Percentiles rank a stretch among this genome's conserved stretches.
These are phyloP conservation scores for Phania funesta DNA, from an alignment of 2,888 invertebrate genomes.

Conservation along the genomic window DNA sequence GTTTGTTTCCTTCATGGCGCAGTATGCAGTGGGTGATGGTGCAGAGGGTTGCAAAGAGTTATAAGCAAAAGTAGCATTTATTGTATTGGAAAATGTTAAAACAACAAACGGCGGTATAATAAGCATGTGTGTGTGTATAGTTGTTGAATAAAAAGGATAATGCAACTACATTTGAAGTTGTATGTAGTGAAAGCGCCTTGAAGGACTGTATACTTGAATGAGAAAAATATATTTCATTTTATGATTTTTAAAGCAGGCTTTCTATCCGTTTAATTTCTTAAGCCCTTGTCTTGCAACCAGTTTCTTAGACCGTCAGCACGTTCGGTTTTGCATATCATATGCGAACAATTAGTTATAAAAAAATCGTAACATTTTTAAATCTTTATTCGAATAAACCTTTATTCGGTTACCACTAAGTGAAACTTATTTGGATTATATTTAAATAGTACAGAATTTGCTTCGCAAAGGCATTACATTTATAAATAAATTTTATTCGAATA, in stretches of 20 bases:
- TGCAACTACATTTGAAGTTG: constrained; percentile 27
- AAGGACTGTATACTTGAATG: constrained; percentile 1
- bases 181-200: background rate
- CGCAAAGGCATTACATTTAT: no score
- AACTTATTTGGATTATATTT: no score
- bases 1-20: constrained; percentile 16
- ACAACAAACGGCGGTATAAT: constrained; percentile 12
- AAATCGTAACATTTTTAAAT: background rate
- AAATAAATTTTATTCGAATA: background rate
- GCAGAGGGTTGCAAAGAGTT: background rate
- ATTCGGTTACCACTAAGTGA: background rate
- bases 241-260: no score
- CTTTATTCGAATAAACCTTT: background rate
- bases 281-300: no score
- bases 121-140: background rate
- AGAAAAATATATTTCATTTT: no score
- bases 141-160: constrained; percentile 40
- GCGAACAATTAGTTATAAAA: background rate
- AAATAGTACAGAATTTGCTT: no score
- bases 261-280: no score
- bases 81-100: constrained; percentile 56
- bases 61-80: constrained; percentile 2
- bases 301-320: background rate
- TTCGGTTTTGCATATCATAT: background rate
- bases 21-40: background rate